These are phyloP conservation scores for Poecilus cupreus DNA, from an alignment of 2,888 invertebrate genomes.

Conservation along the genomic window DNA sequence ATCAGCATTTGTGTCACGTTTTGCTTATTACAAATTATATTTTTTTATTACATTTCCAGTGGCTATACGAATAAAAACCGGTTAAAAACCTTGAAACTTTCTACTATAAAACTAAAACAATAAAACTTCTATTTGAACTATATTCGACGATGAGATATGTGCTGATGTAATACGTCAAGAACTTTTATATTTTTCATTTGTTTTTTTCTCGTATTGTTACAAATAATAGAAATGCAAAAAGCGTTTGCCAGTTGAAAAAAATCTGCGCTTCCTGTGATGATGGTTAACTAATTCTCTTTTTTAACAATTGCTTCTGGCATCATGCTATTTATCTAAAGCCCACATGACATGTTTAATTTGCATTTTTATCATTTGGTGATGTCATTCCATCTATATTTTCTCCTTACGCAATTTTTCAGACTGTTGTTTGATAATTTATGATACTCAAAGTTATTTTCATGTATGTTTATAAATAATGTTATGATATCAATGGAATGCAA, in stretches of 20 bases:
- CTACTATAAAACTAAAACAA: not conserved
- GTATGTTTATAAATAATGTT: not conserved
- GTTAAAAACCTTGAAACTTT: conserved; percentile 29
- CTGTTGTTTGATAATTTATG: not conserved
- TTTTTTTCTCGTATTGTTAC: conserved; percentile 2
- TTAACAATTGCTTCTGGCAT: conserved; percentile 31
- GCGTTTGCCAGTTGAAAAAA: not conserved
- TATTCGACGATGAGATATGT: conserved; percentile 24
- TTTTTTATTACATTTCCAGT: not conserved
- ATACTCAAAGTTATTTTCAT: not conserved
- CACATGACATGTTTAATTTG: conserved; percentile 30
- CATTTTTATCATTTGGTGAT: conserved; percentile 53
- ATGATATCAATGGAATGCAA: not conserved
- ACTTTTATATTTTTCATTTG: not conserved
- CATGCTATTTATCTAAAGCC: conserved; percentile 27
- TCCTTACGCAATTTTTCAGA: conserved; percentile 34
- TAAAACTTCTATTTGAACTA: conserved; percentile 14
- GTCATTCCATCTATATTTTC: conserved; percentile 44
- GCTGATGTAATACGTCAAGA: conserved; percentile 27
- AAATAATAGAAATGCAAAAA: conserved; percentile 8
- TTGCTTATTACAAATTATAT: not conserved
- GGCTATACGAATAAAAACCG: not conserved
- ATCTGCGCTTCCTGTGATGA: not conserved
- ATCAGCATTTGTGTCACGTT: not conserved
- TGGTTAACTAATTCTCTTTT: not conserved